Evolutionary conservation across 2,113 vertebrate species (phyloP), one percentile per base, ranked within the genome.

Genomic region (Peromyscus leucopus): DNA sequence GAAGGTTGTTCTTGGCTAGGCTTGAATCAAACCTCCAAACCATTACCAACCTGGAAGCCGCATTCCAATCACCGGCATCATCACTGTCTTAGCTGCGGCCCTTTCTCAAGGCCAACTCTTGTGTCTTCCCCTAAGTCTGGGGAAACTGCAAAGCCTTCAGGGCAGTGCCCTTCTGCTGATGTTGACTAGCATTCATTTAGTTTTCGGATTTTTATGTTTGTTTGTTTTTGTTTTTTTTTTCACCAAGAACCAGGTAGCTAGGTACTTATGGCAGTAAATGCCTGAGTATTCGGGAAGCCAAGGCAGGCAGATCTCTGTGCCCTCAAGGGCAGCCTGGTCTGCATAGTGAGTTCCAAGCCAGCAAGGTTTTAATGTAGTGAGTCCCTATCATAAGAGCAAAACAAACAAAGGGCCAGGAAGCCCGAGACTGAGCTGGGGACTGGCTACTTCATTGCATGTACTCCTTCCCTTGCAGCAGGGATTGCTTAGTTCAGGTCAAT

Each of bases 1-100:
- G 13, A 46, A 46, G 28, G n/a, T 19, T n/a, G 33, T 42, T 33
- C 48, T 51, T n/a, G 26, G 59, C 48, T 11, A 24, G 10, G 71
- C 15, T n/a, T 33, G 0, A 84, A 26, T 63, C 0, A 19, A 12
- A n/a, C 11, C 10, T 57, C 33, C 0, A 15, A 3, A 0, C 39
- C 36, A 48, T 2, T 55, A 4, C 61, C 33, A 3, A 59, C n/a
- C 28, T 7, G 0, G 10, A 42, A 42, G 22, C 2, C 51, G 28
- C 2, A 1, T 31, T 51, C 76, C 8, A 1, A 15, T 46, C 2
- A 0, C 46, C 36, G 61, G 11, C 10, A 13, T 78, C 55, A 21
- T 33, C 42, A 6, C 5, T 36, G 9, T 15, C 84, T 55, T 7
- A 8, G 12, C 16, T 57, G 57, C 7, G 24, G 26, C 42, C 36